Base-by-base conservation (phyloP, 1,140 invertebrate genomes). In the Penaeus vannamei region DNA sequence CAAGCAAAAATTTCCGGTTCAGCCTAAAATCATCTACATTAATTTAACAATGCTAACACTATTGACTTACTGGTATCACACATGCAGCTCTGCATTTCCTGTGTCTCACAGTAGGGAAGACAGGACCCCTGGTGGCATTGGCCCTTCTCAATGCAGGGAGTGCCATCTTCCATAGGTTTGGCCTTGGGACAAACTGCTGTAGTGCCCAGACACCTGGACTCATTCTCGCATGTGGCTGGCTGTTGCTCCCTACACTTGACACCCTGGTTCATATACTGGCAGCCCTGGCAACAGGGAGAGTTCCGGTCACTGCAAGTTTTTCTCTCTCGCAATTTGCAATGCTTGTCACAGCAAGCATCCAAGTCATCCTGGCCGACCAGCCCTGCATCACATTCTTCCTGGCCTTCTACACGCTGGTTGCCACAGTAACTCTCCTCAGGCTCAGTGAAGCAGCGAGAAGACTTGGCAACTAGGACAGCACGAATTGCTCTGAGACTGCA, bases 401-500 rank as follows among this genome's bases (percentile, higher is more conserved):
- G 97, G 26, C 97, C 97, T 93, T 98, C 98, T 0, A 98, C 97
- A 29, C 97, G 94, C 79, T 98, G 94, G 94, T 99, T 99, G 23
- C 98, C 97, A 92, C 98, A 99, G 93, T 98, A 98, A 53, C 97
- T 97, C 94, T 98, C 97, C 93, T 98, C 97, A 0, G 97, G 97
- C 93, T 98, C 97, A 0, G 96, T 97, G 92, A 99, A 99, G 93
- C 98, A 99, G 79, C 96, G 94, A 2, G 96, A 96, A 0, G 97
- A 97, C 94, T 99, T 99, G 0, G 97, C 97, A 93, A 97, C 95
- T 76, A 99, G 93, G 29, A 99, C 98, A 94, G 97, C 97, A 62
- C 96, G 95, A 87, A 99, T 99, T 0, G 97, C 98, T 59, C 97
- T 94, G 81, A 98, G 94, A 92, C 97, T 98, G 93, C 98, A 99